Evolutionary conservation across 2,797 vertebrate genomes (phyloP).

Genomic region (Babyrousa celebensis): DNA sequence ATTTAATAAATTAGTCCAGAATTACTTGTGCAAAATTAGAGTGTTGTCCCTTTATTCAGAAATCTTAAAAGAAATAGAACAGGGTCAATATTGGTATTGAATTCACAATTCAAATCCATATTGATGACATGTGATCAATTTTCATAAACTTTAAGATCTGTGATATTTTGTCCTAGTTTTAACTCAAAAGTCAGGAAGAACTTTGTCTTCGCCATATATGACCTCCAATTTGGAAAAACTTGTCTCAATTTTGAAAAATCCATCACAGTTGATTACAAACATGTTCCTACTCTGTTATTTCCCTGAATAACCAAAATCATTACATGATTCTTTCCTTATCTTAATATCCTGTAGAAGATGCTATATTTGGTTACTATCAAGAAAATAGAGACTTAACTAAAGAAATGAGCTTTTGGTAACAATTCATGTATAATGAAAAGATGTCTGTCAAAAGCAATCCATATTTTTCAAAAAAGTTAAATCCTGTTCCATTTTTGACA

Average conservation of each 20-base stretch:
- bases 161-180: neutral
- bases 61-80: neutral
- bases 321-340: neutral
- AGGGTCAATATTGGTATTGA: neutral
- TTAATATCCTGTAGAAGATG: constrained; percentile 17
- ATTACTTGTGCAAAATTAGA: neutral
- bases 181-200: neutral
- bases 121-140: neutral
- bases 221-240: constrained; percentile 33
- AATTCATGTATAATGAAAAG: neutral
- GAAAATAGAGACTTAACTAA: neutral
- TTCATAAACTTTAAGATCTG: neutral
- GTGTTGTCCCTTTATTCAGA: neutral
- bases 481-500: neutral
- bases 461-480: neutral
- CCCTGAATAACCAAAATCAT: neutral
- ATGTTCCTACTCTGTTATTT: constrained; percentile 35
- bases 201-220: neutral
- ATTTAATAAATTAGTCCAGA: constrained; percentile 57
- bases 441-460: neutral
- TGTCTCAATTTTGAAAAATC: constrained; percentile 11
- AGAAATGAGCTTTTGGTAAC: neutral
- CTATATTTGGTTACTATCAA: neutral
- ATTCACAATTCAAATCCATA: neutral
- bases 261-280: neutral